phyloP scores from a whole-genome alignment of 2,888 invertebrate genomes.

The Adineta ricciae region DNA sequence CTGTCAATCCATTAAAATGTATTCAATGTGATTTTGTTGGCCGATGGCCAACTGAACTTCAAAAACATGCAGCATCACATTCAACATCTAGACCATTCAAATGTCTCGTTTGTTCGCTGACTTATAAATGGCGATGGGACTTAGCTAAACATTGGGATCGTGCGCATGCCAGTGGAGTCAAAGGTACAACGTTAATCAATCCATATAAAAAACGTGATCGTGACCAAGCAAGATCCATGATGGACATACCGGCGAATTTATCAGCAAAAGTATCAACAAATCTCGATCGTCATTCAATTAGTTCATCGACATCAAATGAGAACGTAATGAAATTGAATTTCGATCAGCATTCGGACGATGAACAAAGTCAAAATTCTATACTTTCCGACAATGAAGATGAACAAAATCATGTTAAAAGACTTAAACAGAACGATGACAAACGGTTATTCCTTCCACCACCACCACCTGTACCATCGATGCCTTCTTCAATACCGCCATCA shows the following conservation, averaged over 20 bases:
- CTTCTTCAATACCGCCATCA: not conserved
- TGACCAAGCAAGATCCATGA: conserved; percentile 30
- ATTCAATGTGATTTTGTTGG: conserved; percentile 47
- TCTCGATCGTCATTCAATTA: not conserved
- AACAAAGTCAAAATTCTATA: not conserved
- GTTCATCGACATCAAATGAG: not conserved
- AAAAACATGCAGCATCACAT: conserved; percentile 47
- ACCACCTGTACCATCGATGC: not conserved
- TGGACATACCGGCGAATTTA: not conserved
- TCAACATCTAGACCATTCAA: conserved; percentile 45
- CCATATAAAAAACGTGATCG: conserved; percentile 44
- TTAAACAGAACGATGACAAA: not conserved
- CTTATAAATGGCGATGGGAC: conserved; percentile 49
- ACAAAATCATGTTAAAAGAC: not conserved
- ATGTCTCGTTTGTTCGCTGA: conserved; percentile 47
- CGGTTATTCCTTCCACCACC: not conserved
- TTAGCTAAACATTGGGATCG: conserved; percentile 49
- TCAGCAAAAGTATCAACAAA: not conserved
- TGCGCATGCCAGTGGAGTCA: conserved; percentile 38
- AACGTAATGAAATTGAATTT: not conserved
- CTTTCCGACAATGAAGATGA: not conserved
- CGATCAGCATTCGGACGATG: not conserved
- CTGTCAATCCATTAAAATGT: conserved; percentile 40
- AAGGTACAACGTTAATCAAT: conserved; percentile 39
- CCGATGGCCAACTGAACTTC: conserved; percentile 46